Conservation (phyloP, 2,797 vertebrate genomes). For the Sylvia borin region DNA sequence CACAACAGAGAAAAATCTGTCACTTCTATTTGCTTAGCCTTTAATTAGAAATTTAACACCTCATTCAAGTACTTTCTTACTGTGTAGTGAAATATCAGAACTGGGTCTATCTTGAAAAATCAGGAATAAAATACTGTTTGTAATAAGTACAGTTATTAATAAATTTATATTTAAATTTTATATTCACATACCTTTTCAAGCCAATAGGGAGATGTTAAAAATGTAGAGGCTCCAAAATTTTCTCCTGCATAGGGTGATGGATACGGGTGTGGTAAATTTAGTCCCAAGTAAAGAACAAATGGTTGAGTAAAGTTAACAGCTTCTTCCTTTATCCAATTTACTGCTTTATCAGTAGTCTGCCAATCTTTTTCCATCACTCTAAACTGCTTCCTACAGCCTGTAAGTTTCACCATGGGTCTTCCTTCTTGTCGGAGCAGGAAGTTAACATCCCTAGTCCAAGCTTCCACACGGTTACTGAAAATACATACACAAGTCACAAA, state of each 20-base stretch:
- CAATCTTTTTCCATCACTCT: constrained; percentile 89
- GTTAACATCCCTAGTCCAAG: constrained; percentile 91
- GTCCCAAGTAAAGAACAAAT: constrained; percentile 91
- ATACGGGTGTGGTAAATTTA: constrained; percentile 96
- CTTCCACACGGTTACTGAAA: constrained; percentile 93
- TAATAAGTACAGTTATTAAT: neutral
- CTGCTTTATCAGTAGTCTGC: constrained; percentile 83
- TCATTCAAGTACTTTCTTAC: neutral
- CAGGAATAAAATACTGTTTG: neutral
- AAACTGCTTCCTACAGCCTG: constrained; percentile 77
- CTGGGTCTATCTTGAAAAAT: neutral
- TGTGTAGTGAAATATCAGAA: neutral
- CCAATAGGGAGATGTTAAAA: constrained; percentile 93
- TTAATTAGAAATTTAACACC: neutral
- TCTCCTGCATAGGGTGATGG: constrained; percentile 87
- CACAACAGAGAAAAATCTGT: neutral
- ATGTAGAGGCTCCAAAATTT: constrained; percentile 91
- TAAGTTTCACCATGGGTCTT: constrained; percentile 84
- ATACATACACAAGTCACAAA: neutral
- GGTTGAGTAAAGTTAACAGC: constrained; percentile 78
- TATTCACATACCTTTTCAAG: constrained; percentile 83
- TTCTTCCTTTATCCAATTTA: constrained; percentile 84
- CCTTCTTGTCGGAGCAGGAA: constrained; percentile 93
- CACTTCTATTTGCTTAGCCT: neutral
- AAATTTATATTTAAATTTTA: neutral